Conservation (phyloP, 30 jellyfish, hydroid and myxozoan species). For the Rhopilema esculentum region DNA sequence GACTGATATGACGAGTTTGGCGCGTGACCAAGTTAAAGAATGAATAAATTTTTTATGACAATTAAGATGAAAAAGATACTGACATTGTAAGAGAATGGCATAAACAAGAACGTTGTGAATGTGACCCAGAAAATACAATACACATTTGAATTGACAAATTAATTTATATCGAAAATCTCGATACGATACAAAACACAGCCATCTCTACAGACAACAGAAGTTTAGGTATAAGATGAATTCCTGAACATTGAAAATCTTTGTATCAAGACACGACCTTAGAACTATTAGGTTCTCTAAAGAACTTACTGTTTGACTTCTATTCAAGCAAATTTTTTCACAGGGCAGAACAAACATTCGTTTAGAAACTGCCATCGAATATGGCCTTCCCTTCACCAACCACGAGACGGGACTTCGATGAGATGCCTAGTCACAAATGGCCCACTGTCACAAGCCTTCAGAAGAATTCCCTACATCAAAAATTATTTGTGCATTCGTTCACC, state of each 20-base stretch:
- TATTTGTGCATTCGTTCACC: no score
- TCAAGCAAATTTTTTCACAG: no score
- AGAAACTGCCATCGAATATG: no score
- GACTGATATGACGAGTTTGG: conserved; percentile 44
- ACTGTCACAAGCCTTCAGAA: no score
- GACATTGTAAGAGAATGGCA: background rate
- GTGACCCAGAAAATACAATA: conserved; percentile 58
- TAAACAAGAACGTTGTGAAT: conserved; percentile 27
- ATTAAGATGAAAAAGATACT: conserved; percentile 45
- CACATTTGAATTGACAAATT: conserved; percentile 36
- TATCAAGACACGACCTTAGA: background rate
- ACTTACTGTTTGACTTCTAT: no score
- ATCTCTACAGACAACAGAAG: conserved; percentile 72
- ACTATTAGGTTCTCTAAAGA: background rate
- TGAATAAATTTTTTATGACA: conserved; percentile 42
- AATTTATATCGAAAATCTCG: conserved; percentile 29
- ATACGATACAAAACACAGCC: conserved; percentile 31
- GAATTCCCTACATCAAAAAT: no score
- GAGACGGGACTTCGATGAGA: no score
- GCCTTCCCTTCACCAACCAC: no score
- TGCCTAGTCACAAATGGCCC: no score
- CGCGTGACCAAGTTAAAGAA: conserved; percentile 73
- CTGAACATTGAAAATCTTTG: background rate
- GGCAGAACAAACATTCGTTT: no score
- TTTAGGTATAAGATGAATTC: background rate